Base-by-base conservation (phyloP, 1,140 invertebrate species). In the Lepidotrigona ventralis region DNA sequence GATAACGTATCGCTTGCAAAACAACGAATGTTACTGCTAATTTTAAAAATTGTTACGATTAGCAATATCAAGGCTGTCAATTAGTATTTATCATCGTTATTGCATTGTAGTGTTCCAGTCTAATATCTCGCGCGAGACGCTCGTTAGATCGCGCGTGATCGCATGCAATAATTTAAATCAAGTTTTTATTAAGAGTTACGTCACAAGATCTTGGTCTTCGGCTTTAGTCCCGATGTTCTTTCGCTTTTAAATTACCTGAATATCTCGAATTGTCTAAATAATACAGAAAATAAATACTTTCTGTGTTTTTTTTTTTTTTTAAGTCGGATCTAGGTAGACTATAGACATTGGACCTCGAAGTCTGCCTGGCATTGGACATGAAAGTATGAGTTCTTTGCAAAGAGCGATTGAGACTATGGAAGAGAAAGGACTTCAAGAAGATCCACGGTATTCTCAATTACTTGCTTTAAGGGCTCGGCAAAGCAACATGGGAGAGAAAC, bases 401-500 rank as follows among this genome's bases (percentile, higher is more conserved):
- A 95, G 97, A 85, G 97, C 97, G 19, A 98, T 98, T 60, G 97
- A 98, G 89, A 97, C 97, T 0, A 98, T 99, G 98, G 98, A 99
- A 94, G 98, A 99, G 91, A 98, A 98, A 91, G 98, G 98, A 1
- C 93, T 99, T 86, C 97, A 98, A 92, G 97, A 98, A 92, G 98
- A 99, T 94, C 98, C 98, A 0, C 95, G 98, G 71, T 99, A 98
- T 93, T 97, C 97, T 1, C 97, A 98, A 88, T 93, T 99, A 33
- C 93, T 98, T 66, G 97, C 97, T 11, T 95, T 99, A 89, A 95
- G 97, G 82, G 97, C 97, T 54, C 96, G 97, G 23, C 96, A 97
- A 90, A 94, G 83, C 93, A 96, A 90, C 94, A 96, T 93, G 95
- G 95, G 90, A 39, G 93, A 95, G 84, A 92, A 94, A 83, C 94